Conservation (phyloP, 2,113 vertebrate species). For the Phainopepla nitens region DNA sequence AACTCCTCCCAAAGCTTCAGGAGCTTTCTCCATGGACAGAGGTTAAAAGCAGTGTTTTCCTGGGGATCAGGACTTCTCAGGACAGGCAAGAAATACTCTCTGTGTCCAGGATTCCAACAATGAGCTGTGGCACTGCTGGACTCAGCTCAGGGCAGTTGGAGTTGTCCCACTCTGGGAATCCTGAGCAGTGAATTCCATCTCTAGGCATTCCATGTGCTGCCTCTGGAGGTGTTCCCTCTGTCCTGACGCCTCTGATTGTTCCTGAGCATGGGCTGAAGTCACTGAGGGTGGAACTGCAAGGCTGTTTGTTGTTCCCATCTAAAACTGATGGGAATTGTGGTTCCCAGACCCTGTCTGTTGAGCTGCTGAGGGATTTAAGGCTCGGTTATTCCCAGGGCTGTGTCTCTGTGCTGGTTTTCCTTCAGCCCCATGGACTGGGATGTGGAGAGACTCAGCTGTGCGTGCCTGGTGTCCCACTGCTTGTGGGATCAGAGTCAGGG, state of each 20-base stretch:
- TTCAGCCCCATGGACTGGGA: neutral
- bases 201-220: neutral
- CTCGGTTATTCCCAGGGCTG: neutral
- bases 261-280: neutral
- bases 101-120: too few relatives aligned
- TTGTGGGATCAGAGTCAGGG: neutral
- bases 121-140: neutral
- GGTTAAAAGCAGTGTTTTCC: too few relatives aligned
- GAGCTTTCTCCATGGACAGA: too few relatives aligned
- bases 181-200: neutral
- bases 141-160: neutral
- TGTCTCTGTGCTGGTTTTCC: neutral
- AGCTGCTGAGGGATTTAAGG: neutral
- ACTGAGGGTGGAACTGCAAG: neutral
- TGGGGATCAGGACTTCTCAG: too few relatives aligned
- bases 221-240: neutral
- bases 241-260: accelerated
- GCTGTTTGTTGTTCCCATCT: neutral
- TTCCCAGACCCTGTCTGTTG: neutral
- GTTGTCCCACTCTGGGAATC: neutral
- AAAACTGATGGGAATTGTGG: neutral
- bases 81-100: too few relatives aligned
- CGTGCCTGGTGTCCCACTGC: neutral
- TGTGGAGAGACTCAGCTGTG: neutral
- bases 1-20: too few relatives aligned